Conservation (phyloP, 2,113 vertebrate species). For the Sialia sialis region DNA sequence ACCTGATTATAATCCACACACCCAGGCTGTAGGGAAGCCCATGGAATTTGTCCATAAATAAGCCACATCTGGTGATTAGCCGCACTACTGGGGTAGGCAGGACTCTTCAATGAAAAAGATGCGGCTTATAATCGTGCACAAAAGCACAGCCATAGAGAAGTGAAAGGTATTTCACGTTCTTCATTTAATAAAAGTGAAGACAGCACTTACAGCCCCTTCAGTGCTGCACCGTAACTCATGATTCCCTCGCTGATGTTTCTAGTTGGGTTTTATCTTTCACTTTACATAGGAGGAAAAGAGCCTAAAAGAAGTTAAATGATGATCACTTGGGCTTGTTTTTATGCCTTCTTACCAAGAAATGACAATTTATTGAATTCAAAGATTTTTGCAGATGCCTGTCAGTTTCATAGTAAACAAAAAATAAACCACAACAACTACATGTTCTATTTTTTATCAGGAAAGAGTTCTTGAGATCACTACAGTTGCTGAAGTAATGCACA, state of each 20-base stretch:
- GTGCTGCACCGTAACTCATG: rapidly evolving
- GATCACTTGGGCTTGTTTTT: not conserved
- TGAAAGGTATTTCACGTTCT: not conserved
- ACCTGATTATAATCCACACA: too few relatives aligned
- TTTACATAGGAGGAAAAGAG: not conserved
- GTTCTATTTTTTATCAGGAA: not conserved
- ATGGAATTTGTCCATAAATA: too few relatives aligned
- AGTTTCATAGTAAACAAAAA: not conserved
- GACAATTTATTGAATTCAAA: not conserved
- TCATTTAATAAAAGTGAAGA: not conserved
- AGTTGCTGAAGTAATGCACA: not conserved
- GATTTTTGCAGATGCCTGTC: not conserved
- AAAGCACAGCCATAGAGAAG: not conserved
- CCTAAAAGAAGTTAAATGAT: not conserved
- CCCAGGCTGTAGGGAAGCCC: too few relatives aligned
- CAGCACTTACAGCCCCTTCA: not conserved
- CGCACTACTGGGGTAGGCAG: too few relatives aligned
- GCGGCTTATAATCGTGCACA: too few relatives aligned
- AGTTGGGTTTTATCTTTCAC: not conserved
- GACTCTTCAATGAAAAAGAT: too few relatives aligned
- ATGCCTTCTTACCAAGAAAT: not conserved
- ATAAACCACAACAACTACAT: not conserved
- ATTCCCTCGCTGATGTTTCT: not conserved
- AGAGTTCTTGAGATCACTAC: not conserved
- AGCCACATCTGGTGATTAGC: too few relatives aligned